These are phyloP conservation scores for Silurus glanis DNA, from an alignment of 2,113 vertebrate species.

Conservation along the genomic window DNA sequence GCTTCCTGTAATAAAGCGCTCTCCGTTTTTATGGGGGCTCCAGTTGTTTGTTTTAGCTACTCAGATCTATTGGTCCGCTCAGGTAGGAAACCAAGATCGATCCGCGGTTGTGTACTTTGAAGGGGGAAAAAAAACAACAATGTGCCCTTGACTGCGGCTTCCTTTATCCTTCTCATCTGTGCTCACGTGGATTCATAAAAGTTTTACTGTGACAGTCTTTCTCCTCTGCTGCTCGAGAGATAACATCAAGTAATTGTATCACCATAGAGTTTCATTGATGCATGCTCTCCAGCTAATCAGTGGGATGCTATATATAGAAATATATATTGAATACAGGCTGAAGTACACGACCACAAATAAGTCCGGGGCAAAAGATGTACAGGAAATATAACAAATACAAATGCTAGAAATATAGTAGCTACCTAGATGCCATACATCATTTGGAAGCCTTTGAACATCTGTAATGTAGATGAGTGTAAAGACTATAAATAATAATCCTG, in stretches of 20 bases:
- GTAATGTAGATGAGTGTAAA: not conserved
- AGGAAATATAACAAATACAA: not conserved
- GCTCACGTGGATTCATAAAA: constrained; percentile 36
- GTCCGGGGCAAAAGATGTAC: not conserved
- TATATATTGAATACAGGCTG: not conserved
- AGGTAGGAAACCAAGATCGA: constrained; percentile 24
- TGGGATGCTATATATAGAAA: constrained; percentile 8
- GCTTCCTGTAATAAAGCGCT: constrained; percentile 37
- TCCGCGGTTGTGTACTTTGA: constrained; percentile 36
- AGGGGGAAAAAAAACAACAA: not conserved
- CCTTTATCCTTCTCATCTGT: constrained; percentile 11
- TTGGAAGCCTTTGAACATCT: not conserved
- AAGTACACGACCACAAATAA: not conserved
- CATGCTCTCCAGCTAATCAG: not conserved
- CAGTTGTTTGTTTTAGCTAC: constrained; percentile 28
- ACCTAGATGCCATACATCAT: not conserved
- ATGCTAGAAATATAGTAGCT: not conserved
- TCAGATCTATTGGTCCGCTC: constrained; percentile 20
- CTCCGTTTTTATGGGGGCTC: constrained; percentile 24
- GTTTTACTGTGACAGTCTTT: constrained; percentile 26
- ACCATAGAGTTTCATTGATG: not conserved
- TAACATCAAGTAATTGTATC: constrained; percentile 12
- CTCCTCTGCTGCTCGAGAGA: not conserved
- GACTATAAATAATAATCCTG: no score
- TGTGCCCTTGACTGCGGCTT: constrained; percentile 33